These are phyloP conservation scores for Limenitis arthemis DNA, from an alignment of 2,888 invertebrate genomes.

Conservation along the genomic window DNA sequence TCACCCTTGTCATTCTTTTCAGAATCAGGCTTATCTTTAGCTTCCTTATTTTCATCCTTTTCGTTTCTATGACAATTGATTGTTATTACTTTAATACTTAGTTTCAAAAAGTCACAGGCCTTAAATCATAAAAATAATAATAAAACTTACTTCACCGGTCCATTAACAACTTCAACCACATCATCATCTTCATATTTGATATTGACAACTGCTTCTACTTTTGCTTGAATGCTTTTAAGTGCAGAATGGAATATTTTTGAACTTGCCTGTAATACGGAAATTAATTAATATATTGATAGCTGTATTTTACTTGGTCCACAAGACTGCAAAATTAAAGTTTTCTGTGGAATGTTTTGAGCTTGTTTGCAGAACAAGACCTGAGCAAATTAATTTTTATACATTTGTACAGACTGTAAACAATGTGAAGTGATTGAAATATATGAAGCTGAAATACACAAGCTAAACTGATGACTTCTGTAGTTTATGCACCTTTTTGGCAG, in stretches of 20 bases:
- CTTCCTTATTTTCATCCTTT: slow-evolving; percentile 31
- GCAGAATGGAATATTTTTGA: slow-evolving; percentile 79
- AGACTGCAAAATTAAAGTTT: not conserved
- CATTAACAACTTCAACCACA: slow-evolving; percentile 60
- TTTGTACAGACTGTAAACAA: too few relatives aligned
- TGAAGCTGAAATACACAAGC: too few relatives aligned
- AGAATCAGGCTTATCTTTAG: slow-evolving; percentile 10
- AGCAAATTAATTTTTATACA: too few relatives aligned
- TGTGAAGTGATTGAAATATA: too few relatives aligned
- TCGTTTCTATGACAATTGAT: slow-evolving; percentile 24
- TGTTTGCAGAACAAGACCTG: too few relatives aligned
- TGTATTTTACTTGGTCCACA: not conserved
- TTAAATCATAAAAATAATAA: not conserved
- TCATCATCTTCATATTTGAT: slow-evolving; percentile 67
- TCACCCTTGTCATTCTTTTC: slow-evolving; percentile 5
- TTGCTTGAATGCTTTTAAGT: slow-evolving; percentile 73
- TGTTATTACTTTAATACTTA: not conserved
- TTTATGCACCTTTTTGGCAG: too few relatives aligned
- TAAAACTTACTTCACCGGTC: slow-evolving; percentile 46
- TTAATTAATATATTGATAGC: not conserved
- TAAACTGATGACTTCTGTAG: too few relatives aligned
- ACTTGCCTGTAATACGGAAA: slow-evolving; percentile 68
- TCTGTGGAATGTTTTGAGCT: not conserved
- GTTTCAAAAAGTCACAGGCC: not conserved
- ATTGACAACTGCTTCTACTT: slow-evolving; percentile 73